A percentile compares a stretch with the other conserved stretches of the same genome.
phyloP scores from a whole-genome alignment of 2,888 invertebrate genomes.

The Zhengitettix transpicula region DNA sequence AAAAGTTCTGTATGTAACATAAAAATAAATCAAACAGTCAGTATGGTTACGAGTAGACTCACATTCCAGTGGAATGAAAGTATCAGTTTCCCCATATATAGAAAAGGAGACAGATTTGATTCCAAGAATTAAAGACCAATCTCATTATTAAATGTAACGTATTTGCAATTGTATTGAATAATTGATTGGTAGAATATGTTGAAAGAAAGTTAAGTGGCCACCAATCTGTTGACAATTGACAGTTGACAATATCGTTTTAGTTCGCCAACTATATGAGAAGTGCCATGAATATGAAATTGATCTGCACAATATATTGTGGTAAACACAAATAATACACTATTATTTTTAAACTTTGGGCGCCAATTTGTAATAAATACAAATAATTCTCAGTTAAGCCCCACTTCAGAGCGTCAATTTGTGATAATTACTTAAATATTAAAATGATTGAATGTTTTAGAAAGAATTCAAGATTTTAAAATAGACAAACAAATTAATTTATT shows the following conservation, averaged over 20 bases:
- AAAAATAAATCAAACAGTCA: too few relatives aligned
- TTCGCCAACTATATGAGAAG: neutral
- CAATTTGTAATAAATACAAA: too few relatives aligned
- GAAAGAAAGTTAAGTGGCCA: neutral
- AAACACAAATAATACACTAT: too few relatives aligned
- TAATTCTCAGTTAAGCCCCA: too few relatives aligned
- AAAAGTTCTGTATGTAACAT: too few relatives aligned
- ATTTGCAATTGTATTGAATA: neutral
- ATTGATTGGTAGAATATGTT: neutral
- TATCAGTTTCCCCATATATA: neutral
- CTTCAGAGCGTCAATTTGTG: too few relatives aligned
- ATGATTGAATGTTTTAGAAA: too few relatives aligned
- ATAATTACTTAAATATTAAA: too few relatives aligned
- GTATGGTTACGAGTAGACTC: too few relatives aligned
- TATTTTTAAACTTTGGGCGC: too few relatives aligned
- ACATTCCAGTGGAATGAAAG: neutral
- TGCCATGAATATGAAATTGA: neutral
- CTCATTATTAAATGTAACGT: neutral
- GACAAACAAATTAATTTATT: too few relatives aligned
- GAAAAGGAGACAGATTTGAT: neutral
- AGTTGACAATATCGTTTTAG: neutral
- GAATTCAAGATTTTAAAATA: too few relatives aligned
- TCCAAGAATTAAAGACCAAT: neutral
- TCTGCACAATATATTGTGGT: neutral
- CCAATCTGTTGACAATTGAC: neutral